Conservation (phyloP, 2,113 vertebrate species). For the Psettodes erumei region DNA sequence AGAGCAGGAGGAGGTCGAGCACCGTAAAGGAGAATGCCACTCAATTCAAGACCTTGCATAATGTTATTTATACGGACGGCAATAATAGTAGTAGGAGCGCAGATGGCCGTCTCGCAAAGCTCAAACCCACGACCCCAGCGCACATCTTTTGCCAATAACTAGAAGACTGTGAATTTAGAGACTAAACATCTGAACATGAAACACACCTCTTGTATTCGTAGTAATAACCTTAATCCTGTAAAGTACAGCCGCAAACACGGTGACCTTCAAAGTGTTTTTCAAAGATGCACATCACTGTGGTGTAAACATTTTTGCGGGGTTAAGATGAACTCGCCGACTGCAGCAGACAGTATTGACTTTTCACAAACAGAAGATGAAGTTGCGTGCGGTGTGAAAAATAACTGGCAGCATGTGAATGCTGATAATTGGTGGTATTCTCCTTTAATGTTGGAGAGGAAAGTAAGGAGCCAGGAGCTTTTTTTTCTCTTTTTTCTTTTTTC, state of each 20-base stretch:
- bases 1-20: conserved; percentile 32
- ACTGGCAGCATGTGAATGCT: conserved; percentile 39
- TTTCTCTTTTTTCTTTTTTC: conserved; percentile 15
- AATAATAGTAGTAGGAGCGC: conserved; percentile 31
- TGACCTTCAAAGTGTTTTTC: conserved; percentile 30
- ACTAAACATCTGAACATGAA: conserved; percentile 33
- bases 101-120: conserved; percentile 27
- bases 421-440: conserved; percentile 69
- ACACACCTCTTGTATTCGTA: conserved; percentile 46
- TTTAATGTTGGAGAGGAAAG: conserved; percentile 54
- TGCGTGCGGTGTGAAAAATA: conserved; percentile 34
- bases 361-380: conserved; percentile 16
- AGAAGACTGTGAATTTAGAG: conserved; percentile 67
- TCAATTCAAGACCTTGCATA: conserved; percentile 48
- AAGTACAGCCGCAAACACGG: conserved; percentile 29
- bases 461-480: conserved; percentile 49
- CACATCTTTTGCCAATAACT: conserved; percentile 47
- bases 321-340: neutral
- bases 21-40: conserved; percentile 74
- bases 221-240: conserved; percentile 13
- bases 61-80: conserved; percentile 46
- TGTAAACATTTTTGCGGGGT: neutral
- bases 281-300: conserved; percentile 28
- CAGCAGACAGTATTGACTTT: conserved; percentile 49
- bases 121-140: conserved; percentile 29